phyloP scores from a whole-genome alignment of 2,888 invertebrate species.

The Macropis europaea region DNA sequence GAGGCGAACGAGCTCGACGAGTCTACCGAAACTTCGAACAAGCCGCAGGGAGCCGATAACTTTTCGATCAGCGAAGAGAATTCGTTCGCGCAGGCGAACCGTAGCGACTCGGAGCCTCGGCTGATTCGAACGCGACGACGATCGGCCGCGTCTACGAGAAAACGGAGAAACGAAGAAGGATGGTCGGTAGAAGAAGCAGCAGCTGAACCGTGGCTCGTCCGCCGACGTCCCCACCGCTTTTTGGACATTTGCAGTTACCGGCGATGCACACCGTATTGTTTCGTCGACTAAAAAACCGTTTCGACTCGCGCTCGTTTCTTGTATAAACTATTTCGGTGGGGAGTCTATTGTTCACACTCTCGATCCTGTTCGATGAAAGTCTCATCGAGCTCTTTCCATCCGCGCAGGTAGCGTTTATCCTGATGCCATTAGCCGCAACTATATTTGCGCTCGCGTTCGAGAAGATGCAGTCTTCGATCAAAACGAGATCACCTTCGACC shows the following conservation, averaged over 20 bases:
- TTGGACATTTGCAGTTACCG: constrained; percentile 68
- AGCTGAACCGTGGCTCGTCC: too few species aligned
- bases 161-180: too few species aligned
- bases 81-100: too few species aligned
- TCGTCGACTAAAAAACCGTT: constrained; percentile 31
- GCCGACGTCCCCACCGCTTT: constrained; percentile 56
- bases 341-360: constrained; percentile 63
- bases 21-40: too few species aligned
- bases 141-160: too few species aligned
- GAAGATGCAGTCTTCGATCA: constrained; percentile 63
- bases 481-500: constrained; percentile 56
- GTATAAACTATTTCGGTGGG: constrained; percentile 70
- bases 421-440: constrained; percentile 51
- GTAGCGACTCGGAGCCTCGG: too few species aligned
- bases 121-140: too few species aligned
- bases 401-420: constrained; percentile 66
- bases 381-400: constrained; percentile 70
- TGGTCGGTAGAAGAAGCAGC: too few species aligned
- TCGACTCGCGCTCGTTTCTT: constrained; percentile 26
- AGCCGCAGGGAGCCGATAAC: too few species aligned
- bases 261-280: constrained; percentile 72
- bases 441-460: constrained; percentile 67
- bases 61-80: too few species aligned
- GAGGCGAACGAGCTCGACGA: constrained; percentile 59
- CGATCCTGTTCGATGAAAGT: constrained; percentile 59